Evolutionary conservation across 2,113 vertebrate genomes (phyloP), one percentile per base, ranked within the genome.

Genomic region (Tachysurus vachellii): DNA sequence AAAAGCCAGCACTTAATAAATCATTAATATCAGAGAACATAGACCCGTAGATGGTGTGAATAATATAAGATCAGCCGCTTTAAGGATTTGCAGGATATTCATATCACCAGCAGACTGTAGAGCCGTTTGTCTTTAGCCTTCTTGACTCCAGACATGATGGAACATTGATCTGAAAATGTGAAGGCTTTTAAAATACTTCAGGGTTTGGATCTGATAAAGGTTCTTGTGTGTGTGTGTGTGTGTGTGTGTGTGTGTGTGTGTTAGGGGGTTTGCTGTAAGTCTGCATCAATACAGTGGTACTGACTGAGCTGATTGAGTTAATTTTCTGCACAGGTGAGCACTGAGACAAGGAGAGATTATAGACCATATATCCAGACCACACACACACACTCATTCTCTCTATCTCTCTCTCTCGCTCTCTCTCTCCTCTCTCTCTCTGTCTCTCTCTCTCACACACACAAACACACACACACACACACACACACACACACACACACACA

Each of bases 271-370:
- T 28, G 82, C 53, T 85, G 77, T 21, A 19, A 16, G 83, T 85
- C 80, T 31, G 47, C 82, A 57, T 80, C 31, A 75, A 44, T 84
- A 70, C 62, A 90, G 90, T 93, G 89, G 91, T 82, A 89, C 86
- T 84, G 85, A 88, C 84, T 84, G 47, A 84, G 83, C 89, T 84
- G 86, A 85, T 85, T 80, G 90, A 94, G 91, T 93, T 94, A 91
- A 95, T 95, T 95, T 95, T 94, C 94, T 92, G 93, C 93, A 88
- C 90, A 93, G 89, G 90, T 94, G 92, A 94, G 84, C 93, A 93
- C 82, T 80, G 91, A 90, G 90, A 87, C 89, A 90, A 87, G 88
- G 85, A 91, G 89, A 90, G 93, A 91, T 87, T 90, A 88, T 80
- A 77, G 88, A 53, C 90, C 83, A 56, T 87, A 84, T 88, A 50